These are phyloP conservation scores for Syngnathus rostellatus DNA, from an alignment of 2,797 vertebrate genomes.

Conservation along the genomic window DNA sequence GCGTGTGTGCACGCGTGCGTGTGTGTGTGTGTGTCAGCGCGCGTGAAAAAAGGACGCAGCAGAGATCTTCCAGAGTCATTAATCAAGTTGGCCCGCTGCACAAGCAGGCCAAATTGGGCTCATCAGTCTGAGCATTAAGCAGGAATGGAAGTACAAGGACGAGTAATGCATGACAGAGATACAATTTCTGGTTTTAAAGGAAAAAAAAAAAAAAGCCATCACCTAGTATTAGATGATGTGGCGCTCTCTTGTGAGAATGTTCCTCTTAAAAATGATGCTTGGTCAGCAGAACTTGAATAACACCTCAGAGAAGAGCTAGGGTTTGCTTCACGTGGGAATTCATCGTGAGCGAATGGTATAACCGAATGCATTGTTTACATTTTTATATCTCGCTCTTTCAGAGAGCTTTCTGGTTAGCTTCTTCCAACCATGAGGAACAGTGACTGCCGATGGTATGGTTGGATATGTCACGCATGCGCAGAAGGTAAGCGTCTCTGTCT, in stretches of 20 bases:
- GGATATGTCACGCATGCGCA: too few species aligned
- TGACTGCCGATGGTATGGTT: too few species aligned
- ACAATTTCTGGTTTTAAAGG: neutral
- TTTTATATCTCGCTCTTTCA: too few species aligned
- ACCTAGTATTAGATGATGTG: neutral
- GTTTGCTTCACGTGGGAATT: too few species aligned
- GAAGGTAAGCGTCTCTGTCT: too few species aligned
- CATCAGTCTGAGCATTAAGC: conserved; percentile 84
- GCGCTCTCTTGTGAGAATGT: neutral
- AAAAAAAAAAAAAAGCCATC: neutral
- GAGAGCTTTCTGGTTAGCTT: too few species aligned
- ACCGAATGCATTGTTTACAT: too few species aligned
- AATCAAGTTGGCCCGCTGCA: conserved; percentile 76
- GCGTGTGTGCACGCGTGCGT: conserved; percentile 6
- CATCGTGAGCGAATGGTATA: too few species aligned
- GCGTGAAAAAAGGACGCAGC: conserved; percentile 62
- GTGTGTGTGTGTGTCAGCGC: conserved; percentile 11
- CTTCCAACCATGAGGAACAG: too few species aligned
- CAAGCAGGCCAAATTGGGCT: conserved; percentile 81
- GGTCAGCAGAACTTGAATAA: neutral
- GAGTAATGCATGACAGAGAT: neutral
- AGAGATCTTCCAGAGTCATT: conserved; percentile 77
- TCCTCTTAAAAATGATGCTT: neutral
- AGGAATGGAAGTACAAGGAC: conserved; percentile 63
- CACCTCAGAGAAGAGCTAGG: too few species aligned